phyloP scores from a whole-genome alignment of 2,888 invertebrate genomes.

The Pseudoips prasinana region DNA sequence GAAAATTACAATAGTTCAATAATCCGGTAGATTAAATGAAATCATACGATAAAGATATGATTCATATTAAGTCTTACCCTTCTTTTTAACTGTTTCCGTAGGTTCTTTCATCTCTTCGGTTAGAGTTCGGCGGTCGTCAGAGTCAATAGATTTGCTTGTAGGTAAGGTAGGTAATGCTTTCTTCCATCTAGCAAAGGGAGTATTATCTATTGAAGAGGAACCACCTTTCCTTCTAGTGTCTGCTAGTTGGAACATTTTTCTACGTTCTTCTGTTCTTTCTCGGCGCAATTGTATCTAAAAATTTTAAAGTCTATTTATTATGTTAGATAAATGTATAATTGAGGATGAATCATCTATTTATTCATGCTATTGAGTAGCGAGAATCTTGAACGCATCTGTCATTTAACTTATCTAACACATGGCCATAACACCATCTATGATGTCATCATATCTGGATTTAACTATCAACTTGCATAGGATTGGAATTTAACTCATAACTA shows the following conservation, averaged over 20 bases:
- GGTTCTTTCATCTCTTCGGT: slow-evolving; percentile 52
- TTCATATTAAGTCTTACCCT: slow-evolving; percentile 40
- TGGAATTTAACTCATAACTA: too few species aligned
- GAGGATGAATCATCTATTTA: too few species aligned
- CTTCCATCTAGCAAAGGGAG: slow-evolving; percentile 86
- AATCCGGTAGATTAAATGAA: not conserved
- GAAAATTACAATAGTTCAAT: slow-evolving; percentile 5
- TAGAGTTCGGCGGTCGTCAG: slow-evolving; percentile 63
- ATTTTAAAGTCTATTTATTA: not conserved
- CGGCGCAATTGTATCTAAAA: slow-evolving; percentile 88
- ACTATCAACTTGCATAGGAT: too few species aligned
- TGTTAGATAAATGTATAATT: too few species aligned
- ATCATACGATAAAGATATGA: not conserved
- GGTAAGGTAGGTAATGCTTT: slow-evolving; percentile 84
- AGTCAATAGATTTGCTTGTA: slow-evolving; percentile 80
- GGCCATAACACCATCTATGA: too few species aligned
- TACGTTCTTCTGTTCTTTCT: slow-evolving; percentile 95
- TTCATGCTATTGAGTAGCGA: too few species aligned
- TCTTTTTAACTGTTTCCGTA: slow-evolving; percentile 51
- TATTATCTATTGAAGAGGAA: slow-evolving; percentile 82
- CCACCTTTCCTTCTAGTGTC: slow-evolving; percentile 83
- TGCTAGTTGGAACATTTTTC: slow-evolving; percentile 95
- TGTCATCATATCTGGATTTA: too few species aligned
- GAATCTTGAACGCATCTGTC: too few species aligned
- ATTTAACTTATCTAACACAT: too few species aligned